Evolutionary conservation across 2,888 invertebrate species (phyloP).

Genomic region (Selenia dentaria): DNA sequence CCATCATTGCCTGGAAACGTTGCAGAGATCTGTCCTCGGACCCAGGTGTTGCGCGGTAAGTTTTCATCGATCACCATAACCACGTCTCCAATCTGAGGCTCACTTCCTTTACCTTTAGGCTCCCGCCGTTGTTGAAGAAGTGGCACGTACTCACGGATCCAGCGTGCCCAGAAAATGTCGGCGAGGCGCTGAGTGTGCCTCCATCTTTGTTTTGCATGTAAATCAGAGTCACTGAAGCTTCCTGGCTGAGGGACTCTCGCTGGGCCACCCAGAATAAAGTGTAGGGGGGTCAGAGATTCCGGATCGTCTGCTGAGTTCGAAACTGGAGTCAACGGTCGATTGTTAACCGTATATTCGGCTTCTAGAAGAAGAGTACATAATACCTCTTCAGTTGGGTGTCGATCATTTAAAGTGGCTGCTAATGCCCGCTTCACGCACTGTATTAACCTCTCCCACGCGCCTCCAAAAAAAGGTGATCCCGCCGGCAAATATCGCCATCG

Average conservation of each 20-base stretch:
- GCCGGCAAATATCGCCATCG: conserved; percentile 19
- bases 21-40: no score
- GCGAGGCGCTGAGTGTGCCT: conserved; percentile 1
- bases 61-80: background rate
- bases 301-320: conserved; percentile 3
- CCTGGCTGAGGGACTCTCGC: no score
- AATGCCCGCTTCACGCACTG: conserved; percentile 17
- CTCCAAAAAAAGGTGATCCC: conserved; percentile 21
- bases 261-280: no score
- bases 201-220: background rate
- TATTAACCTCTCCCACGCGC: conserved; percentile 25
- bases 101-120: background rate
- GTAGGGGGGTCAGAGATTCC: no score
- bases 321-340: conserved; percentile 21
- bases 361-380: conserved; percentile 15
- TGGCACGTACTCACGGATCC: conserved; percentile 25
- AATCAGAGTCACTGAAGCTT: no score
- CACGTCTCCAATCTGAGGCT: background rate
- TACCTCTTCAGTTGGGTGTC: conserved; percentile 15
- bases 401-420: conserved; percentile 6
- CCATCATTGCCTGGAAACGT: conserved; percentile 7
- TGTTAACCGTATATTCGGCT: conserved; percentile 23
- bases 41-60: conserved; percentile 11
- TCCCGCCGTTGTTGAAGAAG: conserved; percentile 6
- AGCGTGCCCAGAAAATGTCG: conserved; percentile 25